A percentile compares a stretch with the other conserved stretches of the same genome.
Evolutionary conservation across 2,113 vertebrate genomes (phyloP).

Genomic region (Uria lomvia): DNA sequence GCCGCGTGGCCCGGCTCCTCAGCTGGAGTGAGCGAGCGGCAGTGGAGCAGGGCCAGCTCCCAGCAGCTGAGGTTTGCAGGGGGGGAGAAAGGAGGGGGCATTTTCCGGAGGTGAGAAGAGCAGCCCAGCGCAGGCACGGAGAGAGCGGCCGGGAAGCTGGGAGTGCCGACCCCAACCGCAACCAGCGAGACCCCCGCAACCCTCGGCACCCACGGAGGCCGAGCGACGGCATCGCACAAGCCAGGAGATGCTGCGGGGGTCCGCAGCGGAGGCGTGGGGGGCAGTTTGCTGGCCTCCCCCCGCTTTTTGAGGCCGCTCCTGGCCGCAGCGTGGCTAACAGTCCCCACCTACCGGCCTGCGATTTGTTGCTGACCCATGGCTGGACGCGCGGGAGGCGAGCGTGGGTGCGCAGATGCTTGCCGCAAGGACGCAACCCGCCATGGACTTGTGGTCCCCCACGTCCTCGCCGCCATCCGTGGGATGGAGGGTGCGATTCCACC

Average conservation of each 20-base stretch:
- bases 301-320: not conserved
- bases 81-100: not conserved
- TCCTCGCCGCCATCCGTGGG: rapidly evolving
- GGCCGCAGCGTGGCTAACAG: not conserved
- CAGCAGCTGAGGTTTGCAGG: not conserved
- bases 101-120: not conserved
- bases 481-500: not conserved
- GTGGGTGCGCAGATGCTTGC: rapidly evolving
- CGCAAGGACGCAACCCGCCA: rapidly evolving
- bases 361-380: not conserved
- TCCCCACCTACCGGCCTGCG: not conserved
- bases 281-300: not conserved
- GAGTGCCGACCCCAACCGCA: rapidly evolving
- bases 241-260: not conserved
- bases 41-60: not conserved
- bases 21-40: not conserved
- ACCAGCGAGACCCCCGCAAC: not conserved
- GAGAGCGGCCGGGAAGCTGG: not conserved
- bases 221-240: rapidly evolving
- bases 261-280: not conserved
- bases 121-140: not conserved
- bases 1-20: not conserved
- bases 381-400: rapidly evolving
- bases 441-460: rapidly evolving
- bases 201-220: rapidly evolving